These are phyloP conservation scores for Hydroisotoma schaefferi DNA, from an alignment of 2,888 invertebrate genomes.

Conservation along the genomic window DNA sequence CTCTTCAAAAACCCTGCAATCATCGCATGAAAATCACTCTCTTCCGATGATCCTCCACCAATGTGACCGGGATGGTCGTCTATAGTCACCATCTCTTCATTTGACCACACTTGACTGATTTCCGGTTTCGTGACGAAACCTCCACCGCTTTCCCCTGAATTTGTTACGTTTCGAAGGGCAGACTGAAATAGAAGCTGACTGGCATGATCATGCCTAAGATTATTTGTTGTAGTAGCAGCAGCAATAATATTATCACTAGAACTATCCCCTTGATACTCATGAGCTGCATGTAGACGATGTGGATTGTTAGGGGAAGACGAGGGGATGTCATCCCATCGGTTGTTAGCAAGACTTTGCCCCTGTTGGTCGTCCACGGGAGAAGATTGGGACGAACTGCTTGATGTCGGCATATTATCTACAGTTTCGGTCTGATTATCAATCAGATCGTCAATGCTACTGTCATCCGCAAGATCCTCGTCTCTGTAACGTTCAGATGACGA, in stretches of 20 bases:
- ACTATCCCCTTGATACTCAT: too few species aligned
- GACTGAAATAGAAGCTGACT: constrained; percentile 1
- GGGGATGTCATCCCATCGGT: too few species aligned
- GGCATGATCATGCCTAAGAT: constrained; percentile 10
- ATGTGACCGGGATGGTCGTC: not conserved
- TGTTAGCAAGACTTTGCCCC: not conserved
- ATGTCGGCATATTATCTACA: constrained; percentile 9
- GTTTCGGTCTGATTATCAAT: constrained; percentile 29
- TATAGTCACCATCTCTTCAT: not conserved
- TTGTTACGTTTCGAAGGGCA: constrained; percentile 3
- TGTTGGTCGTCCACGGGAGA: not conserved
- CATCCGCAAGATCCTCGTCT: constrained; percentile 1
- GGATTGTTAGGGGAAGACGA: too few species aligned
- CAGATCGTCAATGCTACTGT: constrained; percentile 2
- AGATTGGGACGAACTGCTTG: too few species aligned
- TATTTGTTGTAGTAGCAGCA: not conserved
- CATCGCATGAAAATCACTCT: constrained; percentile 35
- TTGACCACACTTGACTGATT: constrained; percentile 3
- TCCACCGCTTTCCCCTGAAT: not conserved
- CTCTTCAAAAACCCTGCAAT: constrained; percentile 51
- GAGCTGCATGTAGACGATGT: not conserved
- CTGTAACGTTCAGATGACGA: not conserved
- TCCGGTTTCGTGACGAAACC: not conserved
- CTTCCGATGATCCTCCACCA: constrained; percentile 18
- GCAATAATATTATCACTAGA: not conserved